These are phyloP conservation scores for Pterocles burchelli DNA, from an alignment of 2,113 vertebrate species.

Conservation along the genomic window DNA sequence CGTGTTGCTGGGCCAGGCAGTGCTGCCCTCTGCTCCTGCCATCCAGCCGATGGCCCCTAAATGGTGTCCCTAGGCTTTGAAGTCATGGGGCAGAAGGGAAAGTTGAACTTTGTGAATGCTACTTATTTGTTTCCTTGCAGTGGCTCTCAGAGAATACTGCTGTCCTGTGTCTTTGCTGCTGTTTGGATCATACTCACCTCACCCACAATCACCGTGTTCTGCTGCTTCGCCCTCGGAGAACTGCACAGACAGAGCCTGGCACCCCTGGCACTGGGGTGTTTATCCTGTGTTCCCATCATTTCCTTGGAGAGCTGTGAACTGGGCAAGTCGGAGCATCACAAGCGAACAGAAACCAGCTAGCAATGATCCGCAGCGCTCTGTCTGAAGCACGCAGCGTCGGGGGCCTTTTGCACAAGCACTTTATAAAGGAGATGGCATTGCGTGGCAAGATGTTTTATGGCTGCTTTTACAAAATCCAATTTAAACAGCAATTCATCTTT, in stretches of 20 bases:
- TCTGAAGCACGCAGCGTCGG: fast-evolving
- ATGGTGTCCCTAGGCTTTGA: background rate
- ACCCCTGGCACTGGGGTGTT: background rate
- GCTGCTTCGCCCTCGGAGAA: fast-evolving
- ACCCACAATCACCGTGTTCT: background rate
- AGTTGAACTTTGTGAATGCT: background rate
- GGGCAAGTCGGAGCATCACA: background rate
- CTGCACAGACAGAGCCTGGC: fast-evolving
- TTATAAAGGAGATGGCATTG: background rate
- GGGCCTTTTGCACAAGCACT: background rate
- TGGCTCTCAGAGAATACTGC: background rate
- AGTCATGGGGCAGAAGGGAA: background rate
- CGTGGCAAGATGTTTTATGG: background rate
- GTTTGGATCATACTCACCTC: background rate
- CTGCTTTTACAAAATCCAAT: background rate
- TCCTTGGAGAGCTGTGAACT: background rate
- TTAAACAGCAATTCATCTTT: background rate
- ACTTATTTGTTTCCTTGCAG: background rate
- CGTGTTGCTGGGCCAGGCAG: background rate
- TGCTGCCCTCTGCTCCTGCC: background rate
- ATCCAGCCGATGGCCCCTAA: background rate
- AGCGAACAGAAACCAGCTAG: background rate
- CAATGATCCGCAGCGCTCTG: fast-evolving
- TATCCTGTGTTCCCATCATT: background rate
- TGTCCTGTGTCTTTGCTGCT: background rate